Conservation (phyloP, 1,140 invertebrate genomes). For the Conopomorpha cramerella region DNA sequence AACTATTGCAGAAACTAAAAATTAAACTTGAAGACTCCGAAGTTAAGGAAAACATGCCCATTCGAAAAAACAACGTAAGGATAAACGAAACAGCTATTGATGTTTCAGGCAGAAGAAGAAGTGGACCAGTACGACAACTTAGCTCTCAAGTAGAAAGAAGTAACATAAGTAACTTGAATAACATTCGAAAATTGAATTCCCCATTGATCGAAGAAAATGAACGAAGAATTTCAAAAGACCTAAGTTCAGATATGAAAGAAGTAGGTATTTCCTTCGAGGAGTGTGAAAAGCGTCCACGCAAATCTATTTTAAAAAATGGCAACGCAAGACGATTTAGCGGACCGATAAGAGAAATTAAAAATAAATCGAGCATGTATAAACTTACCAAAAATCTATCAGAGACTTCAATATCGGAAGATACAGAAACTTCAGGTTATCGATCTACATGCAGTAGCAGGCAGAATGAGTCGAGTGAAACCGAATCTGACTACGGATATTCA, state of each 20-base stretch:
- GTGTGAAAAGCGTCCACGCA: constrained; percentile 19
- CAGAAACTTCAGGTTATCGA: constrained; percentile 64
- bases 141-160: constrained; percentile 14
- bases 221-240: constrained; percentile 5
- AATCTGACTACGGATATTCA: constrained; percentile 63
- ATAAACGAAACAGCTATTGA: constrained; percentile 3
- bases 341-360: constrained; percentile 17
- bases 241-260: constrained; percentile 4
- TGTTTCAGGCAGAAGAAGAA: constrained; percentile 14
- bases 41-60: constrained; percentile 1
- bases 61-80: constrained; percentile 6
- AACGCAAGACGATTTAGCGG: constrained; percentile 27
- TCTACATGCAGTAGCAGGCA: constrained; percentile 50
- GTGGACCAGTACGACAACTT: constrained; percentile 21
- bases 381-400: constrained; percentile 11
- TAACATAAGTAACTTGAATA: constrained; percentile 18
- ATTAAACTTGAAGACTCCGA: constrained; percentile 14
- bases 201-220: constrained; percentile 11
- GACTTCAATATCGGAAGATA: constrained; percentile 48
- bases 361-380: constrained; percentile 9
- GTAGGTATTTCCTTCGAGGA: constrained; percentile 7
- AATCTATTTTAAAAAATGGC: constrained; percentile 44
- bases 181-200: constrained; percentile 7
- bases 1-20: constrained; percentile 22
- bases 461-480: constrained; percentile 56